These are phyloP conservation scores for Harpalus rufipes DNA, from an alignment of 2,888 invertebrate genomes.

Conservation along the genomic window DNA sequence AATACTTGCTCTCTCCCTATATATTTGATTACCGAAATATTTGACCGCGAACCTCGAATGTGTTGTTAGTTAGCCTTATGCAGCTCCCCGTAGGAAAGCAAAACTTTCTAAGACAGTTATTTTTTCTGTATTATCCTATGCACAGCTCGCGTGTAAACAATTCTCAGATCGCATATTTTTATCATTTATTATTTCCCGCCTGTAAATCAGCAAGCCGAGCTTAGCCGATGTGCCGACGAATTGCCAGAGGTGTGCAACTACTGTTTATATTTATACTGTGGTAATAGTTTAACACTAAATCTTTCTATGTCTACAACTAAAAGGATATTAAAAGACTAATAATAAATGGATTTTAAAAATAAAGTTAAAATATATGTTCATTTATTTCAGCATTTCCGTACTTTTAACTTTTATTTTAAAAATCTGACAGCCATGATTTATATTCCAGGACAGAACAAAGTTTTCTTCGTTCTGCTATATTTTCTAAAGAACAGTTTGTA, in stretches of 20 bases:
- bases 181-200: background rate
- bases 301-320: background rate
- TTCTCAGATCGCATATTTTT: too few species aligned
- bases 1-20: too few species aligned
- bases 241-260: too few species aligned
- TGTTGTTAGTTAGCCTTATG: too few species aligned
- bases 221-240: too few species aligned
- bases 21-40: too few species aligned
- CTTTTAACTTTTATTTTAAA: background rate
- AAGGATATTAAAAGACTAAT: background rate
- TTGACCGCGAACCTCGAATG: too few species aligned
- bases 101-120: too few species aligned
- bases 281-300: background rate
- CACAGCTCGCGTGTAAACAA: too few species aligned
- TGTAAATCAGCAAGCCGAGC: background rate
- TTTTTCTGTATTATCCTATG: too few species aligned
- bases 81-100: too few species aligned
- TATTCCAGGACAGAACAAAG: background rate
- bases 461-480: background rate
- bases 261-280: background rate
- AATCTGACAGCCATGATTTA: background rate
- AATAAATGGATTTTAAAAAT: constrained; percentile 4
- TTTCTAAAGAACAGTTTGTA: background rate
- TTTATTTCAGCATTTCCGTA: background rate
- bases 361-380: constrained; percentile 1